Evolutionary conservation across 2,888 invertebrate species (phyloP).

Genomic region (Nomada goodeniana): DNA sequence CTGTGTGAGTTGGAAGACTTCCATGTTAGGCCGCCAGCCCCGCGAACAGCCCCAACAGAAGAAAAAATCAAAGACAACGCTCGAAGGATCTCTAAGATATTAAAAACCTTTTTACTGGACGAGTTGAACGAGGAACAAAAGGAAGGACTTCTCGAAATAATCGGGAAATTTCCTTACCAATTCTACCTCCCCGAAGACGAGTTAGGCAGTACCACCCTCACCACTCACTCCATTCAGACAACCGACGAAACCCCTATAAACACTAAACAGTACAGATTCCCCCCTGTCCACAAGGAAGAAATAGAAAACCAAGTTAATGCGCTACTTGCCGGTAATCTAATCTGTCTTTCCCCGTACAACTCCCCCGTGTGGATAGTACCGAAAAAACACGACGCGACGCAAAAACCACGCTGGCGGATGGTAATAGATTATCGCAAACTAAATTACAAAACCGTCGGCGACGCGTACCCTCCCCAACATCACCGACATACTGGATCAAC

Average conservation of each 20-base stretch:
- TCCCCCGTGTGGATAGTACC: not conserved
- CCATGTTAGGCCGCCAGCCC: not conserved
- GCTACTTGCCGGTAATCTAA: not conserved
- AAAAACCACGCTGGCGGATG: not conserved
- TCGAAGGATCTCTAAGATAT: not conserved
- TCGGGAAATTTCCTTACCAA: not conserved
- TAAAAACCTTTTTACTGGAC: not conserved
- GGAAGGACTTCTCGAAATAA: not conserved
- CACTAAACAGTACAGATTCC: not conserved
- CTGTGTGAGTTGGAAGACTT: not conserved
- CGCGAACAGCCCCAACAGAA: not conserved
- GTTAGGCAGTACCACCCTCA: not conserved
- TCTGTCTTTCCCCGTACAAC: not conserved
- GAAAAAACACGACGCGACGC: not conserved
- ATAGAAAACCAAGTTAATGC: not conserved
- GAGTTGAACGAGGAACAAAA: not conserved
- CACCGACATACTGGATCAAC: not conserved
- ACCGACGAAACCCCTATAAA: not conserved
- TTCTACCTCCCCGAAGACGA: not conserved
- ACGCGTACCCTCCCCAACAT: not conserved
- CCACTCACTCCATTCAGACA: not conserved
- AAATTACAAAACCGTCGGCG: not conserved
- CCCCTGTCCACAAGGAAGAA: not conserved
- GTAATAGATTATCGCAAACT: not conserved
- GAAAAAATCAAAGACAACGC: not conserved